Percentiles rank a stretch among this genome's conserved stretches.
phyloP scores from a whole-genome alignment of 1,140 invertebrate genomes.

The Atta cephalotes region DNA sequence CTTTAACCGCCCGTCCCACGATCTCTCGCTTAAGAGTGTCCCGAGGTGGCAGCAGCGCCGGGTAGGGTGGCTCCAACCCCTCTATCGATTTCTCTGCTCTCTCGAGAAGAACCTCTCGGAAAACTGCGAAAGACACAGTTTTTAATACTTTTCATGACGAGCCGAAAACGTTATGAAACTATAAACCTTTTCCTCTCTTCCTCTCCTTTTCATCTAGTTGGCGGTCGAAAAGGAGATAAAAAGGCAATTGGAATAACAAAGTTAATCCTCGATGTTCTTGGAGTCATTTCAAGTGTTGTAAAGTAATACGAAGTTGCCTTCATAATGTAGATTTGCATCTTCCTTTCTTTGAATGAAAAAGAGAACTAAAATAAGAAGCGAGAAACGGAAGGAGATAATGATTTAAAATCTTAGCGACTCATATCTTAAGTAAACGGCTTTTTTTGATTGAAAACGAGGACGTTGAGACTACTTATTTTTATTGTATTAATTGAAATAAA shows the following conservation, averaged over 20 bases:
- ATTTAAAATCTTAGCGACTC: neutral
- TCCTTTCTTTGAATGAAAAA: neutral
- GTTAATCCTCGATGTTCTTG: conserved; percentile 34
- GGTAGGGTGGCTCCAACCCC: conserved; percentile 37
- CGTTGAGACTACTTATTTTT: neutral
- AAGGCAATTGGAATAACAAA: conserved; percentile 38
- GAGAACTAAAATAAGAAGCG: neutral
- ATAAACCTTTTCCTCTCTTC: conserved; percentile 26
- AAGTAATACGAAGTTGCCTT: conserved; percentile 37
- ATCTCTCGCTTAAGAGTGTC: conserved; percentile 78
- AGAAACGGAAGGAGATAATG: neutral
- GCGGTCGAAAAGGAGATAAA: conserved; percentile 26
- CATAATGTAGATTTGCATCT: conserved; percentile 36
- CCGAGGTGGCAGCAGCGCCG: conserved; percentile 71
- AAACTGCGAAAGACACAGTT: conserved; percentile 46
- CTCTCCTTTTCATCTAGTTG: neutral
- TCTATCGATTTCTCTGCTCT: conserved; percentile 68
- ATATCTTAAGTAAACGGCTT: neutral
- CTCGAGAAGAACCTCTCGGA: conserved; percentile 27
- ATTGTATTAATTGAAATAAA: neutral
- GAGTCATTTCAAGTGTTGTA: conserved; percentile 38
- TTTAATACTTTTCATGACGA: conserved; percentile 48
- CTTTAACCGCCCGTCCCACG: conserved; percentile 78
- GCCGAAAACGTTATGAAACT: conserved; percentile 46
- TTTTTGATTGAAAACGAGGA: neutral